Evolutionary conservation across 2,888 invertebrate genomes (phyloP), one percentile per base, ranked within the genome.

Genomic region (Epirrita christyi): DNA sequence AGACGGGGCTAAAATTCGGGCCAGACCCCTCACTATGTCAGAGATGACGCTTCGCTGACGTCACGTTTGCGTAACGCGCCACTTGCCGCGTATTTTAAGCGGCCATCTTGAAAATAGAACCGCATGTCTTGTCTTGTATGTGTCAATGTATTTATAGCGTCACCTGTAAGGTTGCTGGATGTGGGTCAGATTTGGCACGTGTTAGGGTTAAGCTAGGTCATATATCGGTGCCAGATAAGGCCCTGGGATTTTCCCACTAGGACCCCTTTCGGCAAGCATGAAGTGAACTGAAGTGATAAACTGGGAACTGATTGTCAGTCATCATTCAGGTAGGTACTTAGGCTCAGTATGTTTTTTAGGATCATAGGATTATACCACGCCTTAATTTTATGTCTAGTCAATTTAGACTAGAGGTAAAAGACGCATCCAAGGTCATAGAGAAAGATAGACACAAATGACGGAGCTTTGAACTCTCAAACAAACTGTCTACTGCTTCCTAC

Each of bases 121-220:
- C 55, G 59, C 59, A 68, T 74, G 61, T 60, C 81, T 75, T 81
- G 82, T 83, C 83, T 81, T 76, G 80, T 77, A 78, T 81, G 81
- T 81, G 84, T 83, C 82, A 82, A 73, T 66, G 71, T 88, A 90
- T 86, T 83, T 76, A 76, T 87, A 86, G 80, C 63, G 81, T 88
- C 86, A 88, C 81, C 82, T 83, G 83, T 67, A 60, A 55, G 63
- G 57, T 64, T 60, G 61, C 42, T 29, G 36, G 15, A 61, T 57
- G 57, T 63, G 43, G 62, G 63, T 60, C 59, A 59, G 14, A 50
- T 48, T 53, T 44, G 51, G 56, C 58, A 61, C 55, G 50, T 48
- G 61, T 34, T 45, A 37, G 59, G 57, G 63, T 61, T 61, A 61
- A 51, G 40, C 27, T 58, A 45, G 58, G 58, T 58, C 49, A 59